Evolutionary conservation across 2,113 vertebrate genomes (phyloP).

Genomic region (Cervus canadensis): DNA sequence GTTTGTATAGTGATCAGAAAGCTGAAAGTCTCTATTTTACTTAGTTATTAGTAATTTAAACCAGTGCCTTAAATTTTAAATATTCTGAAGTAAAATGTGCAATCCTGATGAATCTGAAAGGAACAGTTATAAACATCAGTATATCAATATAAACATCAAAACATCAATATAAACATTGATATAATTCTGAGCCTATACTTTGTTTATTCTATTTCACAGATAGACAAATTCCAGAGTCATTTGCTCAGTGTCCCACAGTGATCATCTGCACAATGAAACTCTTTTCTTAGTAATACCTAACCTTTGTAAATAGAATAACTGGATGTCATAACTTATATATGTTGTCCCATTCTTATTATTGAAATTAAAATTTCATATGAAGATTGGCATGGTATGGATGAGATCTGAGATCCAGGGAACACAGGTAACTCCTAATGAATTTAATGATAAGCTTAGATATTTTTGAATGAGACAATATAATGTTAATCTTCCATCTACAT

Average conservation of each 20-base stretch:
- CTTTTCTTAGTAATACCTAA: neutral
- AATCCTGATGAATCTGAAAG: neutral
- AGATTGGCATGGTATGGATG: neutral
- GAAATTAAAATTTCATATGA: neutral
- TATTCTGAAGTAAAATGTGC: neutral
- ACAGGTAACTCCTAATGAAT: neutral
- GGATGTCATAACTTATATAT: neutral
- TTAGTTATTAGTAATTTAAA: neutral
- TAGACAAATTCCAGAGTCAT: neutral
- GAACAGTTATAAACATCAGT: neutral
- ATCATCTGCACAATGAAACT: neutral
- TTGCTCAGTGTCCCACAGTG: neutral
- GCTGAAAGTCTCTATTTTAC: neutral
- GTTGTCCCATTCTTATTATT: constrained; percentile 17
- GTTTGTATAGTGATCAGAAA: neutral
- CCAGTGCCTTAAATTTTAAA: neutral
- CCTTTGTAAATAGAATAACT: neutral
- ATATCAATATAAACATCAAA: neutral
- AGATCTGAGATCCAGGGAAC: neutral
- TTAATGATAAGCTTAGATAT: neutral
- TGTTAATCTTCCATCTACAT: neutral
- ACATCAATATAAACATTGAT: neutral
- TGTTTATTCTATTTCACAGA: neutral
- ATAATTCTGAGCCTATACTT: neutral
- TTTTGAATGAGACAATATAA: neutral